These are phyloP conservation scores for Liolophura sinensis DNA, from an alignment of 1,140 invertebrate genomes.

Conservation along the genomic window DNA sequence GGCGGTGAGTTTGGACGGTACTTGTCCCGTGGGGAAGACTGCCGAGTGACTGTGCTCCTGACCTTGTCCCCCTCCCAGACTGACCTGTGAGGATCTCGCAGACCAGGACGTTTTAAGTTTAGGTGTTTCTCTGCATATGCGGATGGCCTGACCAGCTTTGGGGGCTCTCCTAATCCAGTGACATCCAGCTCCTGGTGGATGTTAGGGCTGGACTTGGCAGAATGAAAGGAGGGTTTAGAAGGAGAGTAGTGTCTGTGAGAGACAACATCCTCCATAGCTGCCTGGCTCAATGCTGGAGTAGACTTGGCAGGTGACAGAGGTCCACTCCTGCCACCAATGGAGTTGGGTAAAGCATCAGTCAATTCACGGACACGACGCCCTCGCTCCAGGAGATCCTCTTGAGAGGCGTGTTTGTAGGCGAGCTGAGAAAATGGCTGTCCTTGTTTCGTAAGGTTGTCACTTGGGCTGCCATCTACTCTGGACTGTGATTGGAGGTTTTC, in stretches of 20 bases:
- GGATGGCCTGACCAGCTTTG: slow-evolving; percentile 18
- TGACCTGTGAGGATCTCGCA: background rate
- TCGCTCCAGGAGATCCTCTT: too few relatives aligned
- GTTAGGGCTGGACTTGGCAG: slow-evolving; percentile 35
- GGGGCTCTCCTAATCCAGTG: slow-evolving; percentile 15
- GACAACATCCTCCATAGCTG: slow-evolving; percentile 6
- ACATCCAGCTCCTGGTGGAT: slow-evolving; percentile 24
- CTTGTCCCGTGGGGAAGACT: slow-evolving; percentile 17
- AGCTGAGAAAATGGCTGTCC: too few relatives aligned
- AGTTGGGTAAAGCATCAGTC: too few relatives aligned
- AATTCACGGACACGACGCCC: too few relatives aligned
- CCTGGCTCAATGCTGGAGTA: slow-evolving; percentile 30
- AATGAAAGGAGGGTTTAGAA: slow-evolving; percentile 3
- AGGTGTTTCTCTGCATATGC: background rate
- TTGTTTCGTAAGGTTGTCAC: too few relatives aligned
- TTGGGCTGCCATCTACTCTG: too few relatives aligned
- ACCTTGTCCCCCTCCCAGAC: background rate
- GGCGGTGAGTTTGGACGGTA: too few relatives aligned
- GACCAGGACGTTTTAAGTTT: slow-evolving; percentile 4
- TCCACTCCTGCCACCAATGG: slow-evolving; percentile 4
- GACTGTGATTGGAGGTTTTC: too few relatives aligned
- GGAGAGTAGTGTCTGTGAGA: slow-evolving; percentile 13
- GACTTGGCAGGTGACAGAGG: slow-evolving; percentile 33
- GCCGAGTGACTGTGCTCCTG: slow-evolving; percentile 10
- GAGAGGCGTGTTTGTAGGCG: too few relatives aligned